Percentiles rank a stretch among this genome's conserved stretches.
These are phyloP conservation scores for Megalops atlanticus DNA, from an alignment of 2,113 vertebrate species.

Conservation along the genomic window DNA sequence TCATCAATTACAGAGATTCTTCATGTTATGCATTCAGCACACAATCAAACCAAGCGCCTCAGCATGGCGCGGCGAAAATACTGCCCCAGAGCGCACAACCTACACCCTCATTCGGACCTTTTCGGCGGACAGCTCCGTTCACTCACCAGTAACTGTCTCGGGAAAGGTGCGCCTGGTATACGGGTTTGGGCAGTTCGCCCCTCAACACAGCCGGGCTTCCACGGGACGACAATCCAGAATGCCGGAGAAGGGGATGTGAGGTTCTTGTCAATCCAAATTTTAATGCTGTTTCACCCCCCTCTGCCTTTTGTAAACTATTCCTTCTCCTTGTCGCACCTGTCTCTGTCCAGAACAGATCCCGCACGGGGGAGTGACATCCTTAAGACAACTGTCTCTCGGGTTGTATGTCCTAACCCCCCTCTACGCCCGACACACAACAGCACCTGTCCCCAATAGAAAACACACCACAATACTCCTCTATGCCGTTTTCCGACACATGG, in stretches of 20 bases:
- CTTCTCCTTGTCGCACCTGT: slow-evolving; percentile 75
- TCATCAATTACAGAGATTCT: not conserved
- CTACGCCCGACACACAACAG: slow-evolving; percentile 45
- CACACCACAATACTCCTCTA: slow-evolving; percentile 69
- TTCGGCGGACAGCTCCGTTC: slow-evolving; percentile 45
- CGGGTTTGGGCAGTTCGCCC: slow-evolving; percentile 11
- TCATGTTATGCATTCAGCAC: not conserved
- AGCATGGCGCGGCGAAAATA: slow-evolving; percentile 1
- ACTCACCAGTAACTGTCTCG: slow-evolving; percentile 61
- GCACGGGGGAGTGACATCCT: slow-evolving; percentile 69
- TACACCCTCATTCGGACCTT: slow-evolving; percentile 25
- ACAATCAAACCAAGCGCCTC: slow-evolving; percentile 26
- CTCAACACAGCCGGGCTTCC: slow-evolving; percentile 36
- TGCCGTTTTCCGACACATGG: slow-evolving; percentile 70
- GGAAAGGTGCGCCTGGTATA: slow-evolving; percentile 42
- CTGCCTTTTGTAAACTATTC: slow-evolving; percentile 60
- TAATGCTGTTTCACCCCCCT: slow-evolving; percentile 17
- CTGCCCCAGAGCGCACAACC: slow-evolving; percentile 10
- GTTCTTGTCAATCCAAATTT: slow-evolving; percentile 21
- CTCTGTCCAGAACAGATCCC: slow-evolving; percentile 61
- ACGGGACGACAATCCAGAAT: slow-evolving; percentile 54
- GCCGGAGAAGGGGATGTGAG: slow-evolving; percentile 33
- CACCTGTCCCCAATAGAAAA: slow-evolving; percentile 71
- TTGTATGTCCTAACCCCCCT: slow-evolving; percentile 53
- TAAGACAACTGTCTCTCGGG: slow-evolving; percentile 69